These are phyloP conservation scores for Pteropus alecto DNA, from an alignment of 2,113 vertebrate genomes.

Conservation along the genomic window DNA sequence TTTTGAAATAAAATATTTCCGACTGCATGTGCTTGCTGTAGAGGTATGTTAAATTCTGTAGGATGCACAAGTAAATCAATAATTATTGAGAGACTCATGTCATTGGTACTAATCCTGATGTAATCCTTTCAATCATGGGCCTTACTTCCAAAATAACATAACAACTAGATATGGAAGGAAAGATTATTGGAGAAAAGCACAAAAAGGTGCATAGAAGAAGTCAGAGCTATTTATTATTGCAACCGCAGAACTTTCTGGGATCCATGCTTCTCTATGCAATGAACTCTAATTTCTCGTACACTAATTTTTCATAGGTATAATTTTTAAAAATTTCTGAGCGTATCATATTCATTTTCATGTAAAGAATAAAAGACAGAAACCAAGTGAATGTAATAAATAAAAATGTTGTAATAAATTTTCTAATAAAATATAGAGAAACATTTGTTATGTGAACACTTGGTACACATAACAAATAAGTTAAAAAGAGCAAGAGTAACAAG, in stretches of 20 bases:
- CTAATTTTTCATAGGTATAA: background rate
- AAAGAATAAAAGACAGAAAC: background rate
- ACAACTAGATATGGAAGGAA: background rate
- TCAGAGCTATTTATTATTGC: background rate
- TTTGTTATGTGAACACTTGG: background rate
- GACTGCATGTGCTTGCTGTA: background rate
- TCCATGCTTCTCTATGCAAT: background rate
- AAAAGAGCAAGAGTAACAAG: background rate
- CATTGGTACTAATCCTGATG: slow-evolving; percentile 15
- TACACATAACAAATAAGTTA: background rate
- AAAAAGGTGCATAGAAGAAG: background rate
- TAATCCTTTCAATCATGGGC: slow-evolving; percentile 62
- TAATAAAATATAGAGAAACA: background rate
- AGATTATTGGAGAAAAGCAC: background rate
- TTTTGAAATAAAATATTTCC: background rate
- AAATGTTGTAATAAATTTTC: background rate
- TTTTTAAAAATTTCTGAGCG: background rate
- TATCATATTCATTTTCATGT: background rate
- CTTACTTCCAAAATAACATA: background rate
- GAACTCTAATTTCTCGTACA: background rate
- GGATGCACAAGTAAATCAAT: background rate
- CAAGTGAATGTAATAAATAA: background rate
- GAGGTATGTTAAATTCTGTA: background rate
- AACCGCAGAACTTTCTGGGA: background rate
- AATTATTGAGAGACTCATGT: slow-evolving; percentile 7